Evolutionary conservation across 2,113 vertebrate species (phyloP).

Genomic region (Origma solitaria): DNA sequence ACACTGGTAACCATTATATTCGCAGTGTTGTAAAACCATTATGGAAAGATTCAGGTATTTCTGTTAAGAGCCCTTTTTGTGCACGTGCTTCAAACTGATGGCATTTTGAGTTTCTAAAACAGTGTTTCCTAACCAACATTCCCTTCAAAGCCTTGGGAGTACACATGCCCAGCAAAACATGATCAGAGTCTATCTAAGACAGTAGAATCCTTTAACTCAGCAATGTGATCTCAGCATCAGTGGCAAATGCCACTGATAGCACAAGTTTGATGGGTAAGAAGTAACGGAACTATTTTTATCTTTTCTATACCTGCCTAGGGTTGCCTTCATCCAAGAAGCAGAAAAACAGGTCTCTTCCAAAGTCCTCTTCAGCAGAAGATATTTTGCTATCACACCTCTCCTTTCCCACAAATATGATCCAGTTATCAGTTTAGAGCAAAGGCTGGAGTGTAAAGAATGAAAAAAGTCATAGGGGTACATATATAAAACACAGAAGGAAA

Average conservation of each 20-base stretch:
- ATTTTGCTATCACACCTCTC: neutral
- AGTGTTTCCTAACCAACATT: neutral
- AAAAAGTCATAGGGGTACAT: neutral
- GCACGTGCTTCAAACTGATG: neutral
- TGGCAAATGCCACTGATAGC: neutral
- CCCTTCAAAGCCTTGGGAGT: neutral
- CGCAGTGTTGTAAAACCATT: neutral
- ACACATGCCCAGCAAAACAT: neutral
- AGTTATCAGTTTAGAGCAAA: neutral
- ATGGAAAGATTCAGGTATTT: neutral
- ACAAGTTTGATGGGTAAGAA: neutral
- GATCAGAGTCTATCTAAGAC: neutral
- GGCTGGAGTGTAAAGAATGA: neutral
- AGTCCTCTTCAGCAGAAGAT: neutral
- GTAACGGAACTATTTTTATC: neutral
- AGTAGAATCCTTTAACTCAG: neutral
- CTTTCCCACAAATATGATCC: neutral
- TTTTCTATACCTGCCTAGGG: neutral
- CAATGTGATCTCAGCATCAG: neutral
- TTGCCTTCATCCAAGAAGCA: neutral
- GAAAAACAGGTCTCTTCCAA: neutral
- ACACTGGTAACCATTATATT: neutral
- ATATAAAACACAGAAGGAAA: neutral
- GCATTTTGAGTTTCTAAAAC: neutral
- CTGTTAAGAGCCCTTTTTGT: neutral